Conservation (phyloP, 23 tunicate genomes). For the Botrylloides violaceus region DNA sequence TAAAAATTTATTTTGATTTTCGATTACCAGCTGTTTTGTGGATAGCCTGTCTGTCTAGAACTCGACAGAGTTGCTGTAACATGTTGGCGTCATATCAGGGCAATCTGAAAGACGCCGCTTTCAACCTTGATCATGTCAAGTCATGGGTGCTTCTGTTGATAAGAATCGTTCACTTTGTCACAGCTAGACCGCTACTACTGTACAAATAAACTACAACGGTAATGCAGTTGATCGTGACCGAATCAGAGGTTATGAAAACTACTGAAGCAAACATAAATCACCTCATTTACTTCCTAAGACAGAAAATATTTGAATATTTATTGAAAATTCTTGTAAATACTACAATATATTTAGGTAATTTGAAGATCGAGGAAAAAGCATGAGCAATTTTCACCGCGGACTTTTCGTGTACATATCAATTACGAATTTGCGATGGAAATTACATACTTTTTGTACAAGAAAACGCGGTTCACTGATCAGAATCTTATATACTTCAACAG, state of each 20-base stretch:
- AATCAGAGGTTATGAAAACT: constrained; percentile 2
- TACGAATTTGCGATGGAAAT: not conserved
- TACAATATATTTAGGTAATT: not conserved
- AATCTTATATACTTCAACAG: no score
- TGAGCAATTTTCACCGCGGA: not conserved
- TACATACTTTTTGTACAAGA: not conserved
- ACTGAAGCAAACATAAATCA: not conserved
- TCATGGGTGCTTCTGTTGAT: not conserved
- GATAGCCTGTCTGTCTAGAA: not conserved
- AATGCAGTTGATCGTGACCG: not conserved
- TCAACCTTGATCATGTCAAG: not conserved
- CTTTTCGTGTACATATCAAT: not conserved
- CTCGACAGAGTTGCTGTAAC: not conserved
- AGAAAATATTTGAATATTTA: not conserved
- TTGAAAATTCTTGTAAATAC: not conserved
- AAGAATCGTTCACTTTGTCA: not conserved
- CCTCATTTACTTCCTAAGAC: not conserved
- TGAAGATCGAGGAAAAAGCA: not conserved
- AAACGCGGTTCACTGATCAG: not conserved
- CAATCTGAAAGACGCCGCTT: constrained; percentile 1
- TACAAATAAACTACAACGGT: not conserved
- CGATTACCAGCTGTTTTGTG: constrained; percentile 1
- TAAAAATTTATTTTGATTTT: not conserved
- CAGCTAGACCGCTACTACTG: not conserved
- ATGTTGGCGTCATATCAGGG: constrained; percentile 2